Percentiles rank a stretch among this genome's conserved stretches.
Evolutionary conservation across 2,113 vertebrate genomes (phyloP).

Genomic region (Hystrix cristata): DNA sequence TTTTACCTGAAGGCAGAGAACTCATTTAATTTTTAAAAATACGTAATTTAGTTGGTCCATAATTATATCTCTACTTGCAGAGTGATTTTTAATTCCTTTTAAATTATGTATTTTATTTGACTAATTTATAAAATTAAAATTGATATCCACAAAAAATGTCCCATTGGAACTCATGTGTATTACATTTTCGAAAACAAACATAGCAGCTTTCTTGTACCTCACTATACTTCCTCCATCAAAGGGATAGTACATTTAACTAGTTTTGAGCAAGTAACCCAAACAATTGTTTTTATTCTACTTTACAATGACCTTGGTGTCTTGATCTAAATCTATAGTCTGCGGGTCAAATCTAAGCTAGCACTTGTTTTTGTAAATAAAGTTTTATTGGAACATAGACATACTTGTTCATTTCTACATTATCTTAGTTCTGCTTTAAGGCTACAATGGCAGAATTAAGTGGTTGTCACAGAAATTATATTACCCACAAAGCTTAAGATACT

Average conservation of each 20-base stretch:
- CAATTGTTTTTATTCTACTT: neutral
- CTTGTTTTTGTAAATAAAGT: neutral
- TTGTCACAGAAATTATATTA: neutral
- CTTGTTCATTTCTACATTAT: neutral
- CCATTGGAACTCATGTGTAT: neutral
- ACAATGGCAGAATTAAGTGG: neutral
- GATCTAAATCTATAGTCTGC: neutral
- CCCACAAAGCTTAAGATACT: neutral
- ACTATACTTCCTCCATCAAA: neutral
- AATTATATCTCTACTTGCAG: constrained; percentile 13
- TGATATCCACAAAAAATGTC: neutral
- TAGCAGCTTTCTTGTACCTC: neutral
- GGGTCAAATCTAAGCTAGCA: neutral
- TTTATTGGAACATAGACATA: neutral
- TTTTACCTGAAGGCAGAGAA: constrained; percentile 54
- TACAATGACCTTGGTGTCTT: constrained; percentile 13
- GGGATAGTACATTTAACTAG: neutral
- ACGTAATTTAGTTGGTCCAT: neutral
- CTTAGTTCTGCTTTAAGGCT: neutral
- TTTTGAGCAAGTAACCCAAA: neutral
- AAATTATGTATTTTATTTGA: constrained; percentile 46
- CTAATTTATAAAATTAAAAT: neutral
- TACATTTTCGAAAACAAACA: constrained; percentile 6
- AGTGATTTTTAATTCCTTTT: constrained; percentile 30
- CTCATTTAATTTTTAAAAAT: neutral